Evolutionary conservation across 1,140 invertebrate genomes (phyloP).

Genomic region (Aphaenogaster rudis): DNA sequence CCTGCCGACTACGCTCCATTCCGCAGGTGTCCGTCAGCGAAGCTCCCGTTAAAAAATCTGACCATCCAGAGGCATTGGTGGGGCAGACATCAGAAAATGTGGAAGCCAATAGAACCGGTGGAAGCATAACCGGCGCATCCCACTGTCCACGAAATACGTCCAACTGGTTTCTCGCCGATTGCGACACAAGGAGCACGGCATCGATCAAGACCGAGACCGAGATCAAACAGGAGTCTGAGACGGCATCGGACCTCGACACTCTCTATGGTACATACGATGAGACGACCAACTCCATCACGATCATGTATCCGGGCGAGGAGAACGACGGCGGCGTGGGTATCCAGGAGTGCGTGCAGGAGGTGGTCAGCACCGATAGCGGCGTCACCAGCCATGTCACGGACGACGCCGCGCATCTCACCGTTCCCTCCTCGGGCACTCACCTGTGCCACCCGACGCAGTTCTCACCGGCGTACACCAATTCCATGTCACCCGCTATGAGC

Average conservation of each 20-base stretch:
- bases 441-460: conserved; percentile 66
- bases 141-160: conserved; percentile 10
- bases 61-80: conserved; percentile 89
- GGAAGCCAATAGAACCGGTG: conserved; percentile 91
- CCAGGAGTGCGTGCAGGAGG: conserved; percentile 83
- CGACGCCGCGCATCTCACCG: conserved; percentile 1
- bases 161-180: conserved; percentile 50
- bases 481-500: conserved; percentile 79
- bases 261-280: conserved; percentile 91
- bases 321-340: conserved; percentile 69
- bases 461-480: conserved; percentile 80
- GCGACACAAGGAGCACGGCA: background rate
- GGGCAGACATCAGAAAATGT: conserved; percentile 92
- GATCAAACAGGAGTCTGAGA: conserved; percentile 81
- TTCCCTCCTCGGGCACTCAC: conserved; percentile 23
- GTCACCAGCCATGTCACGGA: background rate
- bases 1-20: conserved; percentile 37
- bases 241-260: conserved; percentile 79
- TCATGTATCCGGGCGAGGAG: conserved; percentile 90
- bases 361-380: conserved; percentile 68
- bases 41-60: conserved; percentile 76
- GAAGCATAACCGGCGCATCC: conserved; percentile 68
- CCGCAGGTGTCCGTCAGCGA: conserved; percentile 67
- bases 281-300: conserved; percentile 91
- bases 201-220: conserved; percentile 86